Evolutionary conservation across 2,888 invertebrate genomes (phyloP), one percentile per base, ranked within the genome.

Genomic region (Aphidius colemani): DNA sequence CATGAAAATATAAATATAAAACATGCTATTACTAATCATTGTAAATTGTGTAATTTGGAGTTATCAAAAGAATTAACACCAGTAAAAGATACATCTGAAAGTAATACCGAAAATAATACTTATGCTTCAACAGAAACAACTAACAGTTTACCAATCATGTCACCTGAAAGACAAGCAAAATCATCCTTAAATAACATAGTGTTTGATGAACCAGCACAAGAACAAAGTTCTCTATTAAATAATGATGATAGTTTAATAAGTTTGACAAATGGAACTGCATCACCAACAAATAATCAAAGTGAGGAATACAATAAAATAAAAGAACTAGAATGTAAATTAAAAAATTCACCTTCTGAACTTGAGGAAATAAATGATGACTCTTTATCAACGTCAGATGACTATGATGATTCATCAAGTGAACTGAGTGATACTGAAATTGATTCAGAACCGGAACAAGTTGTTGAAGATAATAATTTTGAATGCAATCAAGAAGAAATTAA

Each of bases 1-100:
- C 89, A 89, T 72, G 80, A 81, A 66, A 73, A 78, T 43, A 69
- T 68, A 3, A 84, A 86, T 0, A 30, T 0, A 5, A 30, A 30
- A 3, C 30, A 30, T 30, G 30, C 76, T 50, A 76, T 83, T 59
- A 79, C 78, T 40, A 83, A 84, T 62, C 88, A 88, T 77, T 88
- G 88, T 70, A 81, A 85, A 45, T 83, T 85, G 43, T 88, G 88
- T 74, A 92, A 88, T 75, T 84, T 92, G 2, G 90, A 91, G 82
- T 89, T 89, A 61, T 89, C 90, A 0, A 87, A 89, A 76, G 85
- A 88, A 58, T 79, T 91, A 62, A 85, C 90, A 53, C 87, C 89
- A 8, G 91, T 90, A 0, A 87, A 87, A 72, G 86, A 92, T 60
- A 86, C 84, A 13, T 87, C 87, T 72, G 81, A 83, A 51, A 84